Conservation (phyloP, 2,113 vertebrate species). For the Eolophus roseicapilla region DNA sequence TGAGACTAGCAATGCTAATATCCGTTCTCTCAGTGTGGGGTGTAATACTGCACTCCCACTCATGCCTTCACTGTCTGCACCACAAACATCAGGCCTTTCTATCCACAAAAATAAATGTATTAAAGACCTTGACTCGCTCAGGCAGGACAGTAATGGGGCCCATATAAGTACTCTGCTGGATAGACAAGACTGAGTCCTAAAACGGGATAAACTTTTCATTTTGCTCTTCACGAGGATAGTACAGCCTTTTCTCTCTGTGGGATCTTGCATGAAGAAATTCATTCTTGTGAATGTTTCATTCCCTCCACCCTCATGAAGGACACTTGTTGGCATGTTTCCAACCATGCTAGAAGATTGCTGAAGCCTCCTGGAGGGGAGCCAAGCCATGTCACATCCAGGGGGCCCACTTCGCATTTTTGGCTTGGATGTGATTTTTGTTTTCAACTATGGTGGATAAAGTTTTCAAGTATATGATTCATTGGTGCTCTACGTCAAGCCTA, state of each 20-base stretch:
- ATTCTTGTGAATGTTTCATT: background rate
- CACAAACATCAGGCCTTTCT: background rate
- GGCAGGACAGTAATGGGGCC: background rate
- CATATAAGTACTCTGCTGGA: background rate
- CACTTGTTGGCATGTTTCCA: conserved; percentile 32
- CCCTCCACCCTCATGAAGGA: conserved; percentile 37
- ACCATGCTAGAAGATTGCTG: conserved; percentile 63
- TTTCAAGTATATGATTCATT: conserved; percentile 25
- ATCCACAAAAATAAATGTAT: background rate
- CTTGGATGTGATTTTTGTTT: conserved; percentile 48
- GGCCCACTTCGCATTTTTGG: conserved; percentile 42
- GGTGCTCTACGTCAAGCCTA: background rate
- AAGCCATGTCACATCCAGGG: conserved; percentile 63
- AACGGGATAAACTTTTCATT: conserved; percentile 19
- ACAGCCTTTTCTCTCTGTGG: background rate
- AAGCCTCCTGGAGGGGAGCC: conserved; percentile 73
- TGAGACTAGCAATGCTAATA: background rate
- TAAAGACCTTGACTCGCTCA: background rate
- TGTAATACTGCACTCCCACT: background rate
- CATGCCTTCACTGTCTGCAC: background rate
- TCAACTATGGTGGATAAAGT: conserved; percentile 24
- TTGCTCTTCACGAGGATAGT: rapidly evolving
- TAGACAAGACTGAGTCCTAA: background rate
- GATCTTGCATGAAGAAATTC: conserved; percentile 13
- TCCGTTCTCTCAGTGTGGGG: background rate